Base-by-base conservation (phyloP, 2,888 invertebrate species). In the Eupithecia subumbrata region DNA sequence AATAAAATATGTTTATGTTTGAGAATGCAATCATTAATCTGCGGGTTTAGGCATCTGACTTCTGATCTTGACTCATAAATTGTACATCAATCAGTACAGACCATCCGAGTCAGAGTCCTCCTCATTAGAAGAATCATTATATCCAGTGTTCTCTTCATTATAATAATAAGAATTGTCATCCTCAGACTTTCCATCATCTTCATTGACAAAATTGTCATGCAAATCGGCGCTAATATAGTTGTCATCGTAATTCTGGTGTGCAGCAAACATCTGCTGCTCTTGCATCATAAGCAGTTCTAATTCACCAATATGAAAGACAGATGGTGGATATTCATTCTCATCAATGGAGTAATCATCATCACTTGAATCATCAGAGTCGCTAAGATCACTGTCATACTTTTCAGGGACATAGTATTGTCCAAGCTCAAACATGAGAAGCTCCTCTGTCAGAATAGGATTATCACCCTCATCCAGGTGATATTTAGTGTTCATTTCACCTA, bases 261-360 rank as follows among this genome's bases (percentile, higher is more conserved):
- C n/a, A n/a, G n/a, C n/a, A n/a, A n/a, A n/a, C n/a, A n/a, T n/a
- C n/a, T n/a, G n/a, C n/a, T n/a, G 7, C 4, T 68, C 43, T n/a
- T 43, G 40, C 43, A 45, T 45, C 43, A 68, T 45, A 12, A 43
- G 16, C n/a, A 56, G 18, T 45, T 67, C 68, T 8, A 75, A 18
- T 68, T 68, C 63, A 40, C 68, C 68, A 45, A 68, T 45, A 43
- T 22, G 16, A 45, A 25, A 25, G 16, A 45, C 43, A 7, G 68
- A 22, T 40, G 68, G 25, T 11, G 68, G 68, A 22, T 68, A 68
- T 68, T 45, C 68, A 45, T 40, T 16, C 5, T 68, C 68, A 68
- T 68, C 45, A 64, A n/a, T 9, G 52, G 48, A 22, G n/a, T 68
- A 70, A 70, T 76, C 72, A 4, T 76, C 76, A 63, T 76, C 76